Evolutionary conservation across 92 coral and sea anemone genomes (phyloP).

Genomic region (Porites evermanni): DNA sequence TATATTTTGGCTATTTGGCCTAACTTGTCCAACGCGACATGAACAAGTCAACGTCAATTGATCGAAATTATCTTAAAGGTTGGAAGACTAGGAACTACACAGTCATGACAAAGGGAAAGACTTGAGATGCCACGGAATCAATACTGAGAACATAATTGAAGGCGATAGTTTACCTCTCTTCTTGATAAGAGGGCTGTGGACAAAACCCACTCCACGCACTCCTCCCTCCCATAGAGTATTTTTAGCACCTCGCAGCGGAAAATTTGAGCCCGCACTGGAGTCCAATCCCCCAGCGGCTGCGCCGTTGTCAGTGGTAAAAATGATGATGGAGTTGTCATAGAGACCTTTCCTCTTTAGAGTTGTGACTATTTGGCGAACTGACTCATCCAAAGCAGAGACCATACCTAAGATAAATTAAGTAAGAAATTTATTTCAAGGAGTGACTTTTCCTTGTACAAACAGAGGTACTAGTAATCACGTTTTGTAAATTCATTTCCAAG

Average conservation of each 20-base stretch:
- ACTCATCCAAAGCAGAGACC: conserved; percentile 95
- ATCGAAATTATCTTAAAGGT: no score
- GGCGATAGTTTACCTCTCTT: conserved; percentile 67
- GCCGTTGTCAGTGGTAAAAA: conserved; percentile 99
- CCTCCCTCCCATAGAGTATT: conserved; percentile 99
- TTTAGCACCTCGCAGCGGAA: conserved; percentile 94
- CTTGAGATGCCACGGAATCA: no score
- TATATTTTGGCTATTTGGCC: no score
- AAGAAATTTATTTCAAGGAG: neutral
- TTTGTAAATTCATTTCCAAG: no score
- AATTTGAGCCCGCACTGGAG: conserved; percentile 98
- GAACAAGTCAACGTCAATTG: no score
- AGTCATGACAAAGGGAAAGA: no score
- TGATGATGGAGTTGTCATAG: conserved; percentile 86
- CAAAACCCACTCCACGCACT: conserved; percentile 97
- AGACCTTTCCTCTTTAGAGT: conserved; percentile 88
- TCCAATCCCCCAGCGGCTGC: conserved; percentile 99
- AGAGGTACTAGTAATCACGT: no score
- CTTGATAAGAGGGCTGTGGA: conserved; percentile 94
- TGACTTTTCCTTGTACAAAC: neutral
- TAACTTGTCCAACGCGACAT: no score
- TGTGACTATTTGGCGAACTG: conserved; percentile 83
- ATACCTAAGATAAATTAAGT: conserved; percentile 63
- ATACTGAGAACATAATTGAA: no score
- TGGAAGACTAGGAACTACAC: no score